phyloP scores from a whole-genome alignment of 1,140 invertebrate species.

The Euglossa dilemma region DNA sequence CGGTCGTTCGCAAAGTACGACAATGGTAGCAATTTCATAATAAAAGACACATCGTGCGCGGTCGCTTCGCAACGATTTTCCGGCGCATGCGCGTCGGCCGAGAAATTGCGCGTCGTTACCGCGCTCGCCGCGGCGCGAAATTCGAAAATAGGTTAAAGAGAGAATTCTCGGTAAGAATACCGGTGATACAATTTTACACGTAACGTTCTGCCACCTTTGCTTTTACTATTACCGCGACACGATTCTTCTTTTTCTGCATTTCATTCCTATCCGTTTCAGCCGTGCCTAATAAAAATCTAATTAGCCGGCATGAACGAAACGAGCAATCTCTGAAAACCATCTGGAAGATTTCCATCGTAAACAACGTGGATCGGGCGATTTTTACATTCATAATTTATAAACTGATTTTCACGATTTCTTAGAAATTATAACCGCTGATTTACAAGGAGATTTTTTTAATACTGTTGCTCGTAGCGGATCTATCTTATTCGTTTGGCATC shows the following conservation, averaged over 20 bases:
- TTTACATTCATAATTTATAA: background rate
- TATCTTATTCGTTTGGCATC: background rate
- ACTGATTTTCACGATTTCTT: background rate
- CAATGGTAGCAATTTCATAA: background rate
- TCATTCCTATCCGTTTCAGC: background rate
- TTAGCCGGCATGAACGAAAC: background rate
- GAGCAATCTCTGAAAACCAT: background rate
- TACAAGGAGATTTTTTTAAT: background rate
- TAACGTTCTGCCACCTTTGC: background rate
- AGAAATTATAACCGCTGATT: no score
- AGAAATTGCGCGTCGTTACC: slow-evolving; percentile 13
- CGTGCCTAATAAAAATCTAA: background rate
- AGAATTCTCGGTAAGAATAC: background rate
- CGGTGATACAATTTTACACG: background rate
- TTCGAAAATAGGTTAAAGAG: slow-evolving; percentile 1
- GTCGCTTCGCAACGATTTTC: slow-evolving; percentile 5
- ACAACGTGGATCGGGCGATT: background rate
- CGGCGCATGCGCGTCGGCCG: background rate
- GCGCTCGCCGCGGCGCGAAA: background rate
- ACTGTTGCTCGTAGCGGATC: background rate
- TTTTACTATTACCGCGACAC: background rate
- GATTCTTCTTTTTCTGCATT: background rate
- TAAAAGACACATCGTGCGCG: background rate
- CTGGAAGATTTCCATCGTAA: background rate
- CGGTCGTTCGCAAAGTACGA: background rate